Base-by-base conservation (phyloP, 2,797 vertebrate species). In the Propithecus perrieri region DNA sequence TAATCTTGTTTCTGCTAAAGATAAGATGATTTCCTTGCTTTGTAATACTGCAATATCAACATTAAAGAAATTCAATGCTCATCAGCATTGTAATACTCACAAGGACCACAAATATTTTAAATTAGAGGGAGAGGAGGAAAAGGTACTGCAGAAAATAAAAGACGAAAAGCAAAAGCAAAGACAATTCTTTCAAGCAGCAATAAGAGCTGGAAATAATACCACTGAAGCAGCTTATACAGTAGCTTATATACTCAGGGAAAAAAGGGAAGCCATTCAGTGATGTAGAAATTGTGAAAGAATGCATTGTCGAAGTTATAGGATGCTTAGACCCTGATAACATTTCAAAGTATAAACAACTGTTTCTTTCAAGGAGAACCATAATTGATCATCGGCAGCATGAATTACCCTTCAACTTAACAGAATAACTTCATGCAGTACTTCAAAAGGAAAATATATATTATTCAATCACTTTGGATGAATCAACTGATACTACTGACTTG, bases 381-480 rank as follows among this genome's bases (percentile, higher is more conserved):
- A 65, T 15, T 65, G 33, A n/a, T n/a, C 0, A n/a, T n/a, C 0
- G 7, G 17, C 33, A 65, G 33, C 33, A n/a, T n/a, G 15, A 9
- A 65, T n/a, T n/a, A 65, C 15, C 33, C 33, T 65, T n/a, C 33
- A 65, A 65, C 63, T 65, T 65, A 65, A 65, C 7, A n/a, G 63
- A n/a, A 65, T 33, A 65, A 65, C 63, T 65, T n/a, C 63, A 18
- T 65, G 33, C 63, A n/a, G 18, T 65, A n/a, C 33, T 65, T n/a
- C 61, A 65, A 65, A 65, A n/a, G 63, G 63, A 65, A 65, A n/a
- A 65, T 18, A 18, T n/a, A 18, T n/a, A 65, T n/a, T n/a, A n/a
- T 65, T 65, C 33, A 65, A n/a, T 2, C 33, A 7, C 7, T 18
- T 65, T 65, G 33, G 15, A 65, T 65, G 63, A 65, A 65, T 65